These are phyloP conservation scores for Calephelis virginiensis DNA, from an alignment of 1,140 invertebrate species.

Conservation along the genomic window DNA sequence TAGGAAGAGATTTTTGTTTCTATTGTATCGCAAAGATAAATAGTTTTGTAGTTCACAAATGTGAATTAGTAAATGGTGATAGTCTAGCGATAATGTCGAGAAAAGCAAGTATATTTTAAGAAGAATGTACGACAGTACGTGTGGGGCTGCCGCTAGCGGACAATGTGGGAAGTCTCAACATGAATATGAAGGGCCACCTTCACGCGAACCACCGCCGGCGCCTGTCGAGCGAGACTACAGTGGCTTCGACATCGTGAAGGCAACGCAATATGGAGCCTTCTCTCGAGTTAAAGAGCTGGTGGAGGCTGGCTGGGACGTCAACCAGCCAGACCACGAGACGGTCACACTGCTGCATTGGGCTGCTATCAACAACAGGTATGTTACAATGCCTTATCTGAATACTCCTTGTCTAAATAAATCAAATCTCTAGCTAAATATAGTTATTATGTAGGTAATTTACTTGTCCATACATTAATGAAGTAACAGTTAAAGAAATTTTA, in stretches of 20 bases:
- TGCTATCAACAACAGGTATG: conserved; percentile 93
- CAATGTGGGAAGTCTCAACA: conserved; percentile 65
- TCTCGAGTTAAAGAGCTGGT: conserved; percentile 91
- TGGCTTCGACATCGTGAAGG: conserved; percentile 95
- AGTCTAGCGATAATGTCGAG: conserved; percentile 24
- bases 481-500: too few relatives aligned
- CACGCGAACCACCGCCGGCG: conserved; percentile 80
- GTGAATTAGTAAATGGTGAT: conserved; percentile 4
- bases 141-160: conserved; percentile 79
- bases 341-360: conserved; percentile 99
- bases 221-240: conserved; percentile 86
- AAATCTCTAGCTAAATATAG: too few relatives aligned
- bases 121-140: conserved; percentile 82
- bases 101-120: conserved; percentile 21
- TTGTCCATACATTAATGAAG: too few relatives aligned
- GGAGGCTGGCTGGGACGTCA: conserved; percentile 93
- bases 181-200: conserved; percentile 47
- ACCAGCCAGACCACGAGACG: conserved; percentile 93
- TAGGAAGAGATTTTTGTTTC: not conserved
- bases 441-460: too few relatives aligned
- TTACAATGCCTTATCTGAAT: too few relatives aligned
- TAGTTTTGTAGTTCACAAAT: not conserved
- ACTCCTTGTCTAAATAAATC: too few relatives aligned
- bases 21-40: conserved; percentile 7
- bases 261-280: conserved; percentile 95